These are phyloP conservation scores for Burhinus bistriatus DNA, from an alignment of 2,113 vertebrate genomes.

Conservation along the genomic window DNA sequence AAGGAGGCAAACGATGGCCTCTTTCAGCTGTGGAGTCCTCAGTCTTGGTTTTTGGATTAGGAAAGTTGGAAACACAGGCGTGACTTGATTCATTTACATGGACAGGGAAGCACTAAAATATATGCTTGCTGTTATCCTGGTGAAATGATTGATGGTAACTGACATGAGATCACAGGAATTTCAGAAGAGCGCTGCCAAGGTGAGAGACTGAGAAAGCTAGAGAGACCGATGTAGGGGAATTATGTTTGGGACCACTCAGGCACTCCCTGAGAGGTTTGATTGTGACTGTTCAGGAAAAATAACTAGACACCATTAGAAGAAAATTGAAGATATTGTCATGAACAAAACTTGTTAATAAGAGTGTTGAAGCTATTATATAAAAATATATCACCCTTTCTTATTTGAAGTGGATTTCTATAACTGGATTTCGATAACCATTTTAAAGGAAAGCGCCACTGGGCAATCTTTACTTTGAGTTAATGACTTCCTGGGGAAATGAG, in stretches of 20 bases:
- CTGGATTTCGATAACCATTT: not conserved
- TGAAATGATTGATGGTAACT: not conserved
- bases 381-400: not conserved
- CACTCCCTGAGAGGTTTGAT: not conserved
- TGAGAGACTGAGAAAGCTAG: not conserved
- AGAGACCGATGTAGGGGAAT: not conserved
- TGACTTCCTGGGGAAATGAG: not conserved
- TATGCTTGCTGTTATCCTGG: not conserved
- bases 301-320: not conserved
- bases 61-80: not conserved
- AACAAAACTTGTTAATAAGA: not conserved
- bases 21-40: not conserved
- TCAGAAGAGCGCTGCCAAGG: not conserved
- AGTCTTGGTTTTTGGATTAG: not conserved
- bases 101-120: not conserved
- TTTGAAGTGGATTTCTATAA: not conserved
- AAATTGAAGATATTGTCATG: not conserved
- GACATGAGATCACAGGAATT: not conserved
- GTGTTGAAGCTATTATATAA: not conserved
- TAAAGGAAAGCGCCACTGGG: not conserved
- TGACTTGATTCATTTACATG: not conserved
- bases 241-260: not conserved
- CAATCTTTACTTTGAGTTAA: not conserved
- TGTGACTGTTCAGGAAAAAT: not conserved
- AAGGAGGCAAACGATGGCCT: not conserved